phyloP scores from a whole-genome alignment of 2,888 invertebrate species.

The Gibbula magus region DNA sequence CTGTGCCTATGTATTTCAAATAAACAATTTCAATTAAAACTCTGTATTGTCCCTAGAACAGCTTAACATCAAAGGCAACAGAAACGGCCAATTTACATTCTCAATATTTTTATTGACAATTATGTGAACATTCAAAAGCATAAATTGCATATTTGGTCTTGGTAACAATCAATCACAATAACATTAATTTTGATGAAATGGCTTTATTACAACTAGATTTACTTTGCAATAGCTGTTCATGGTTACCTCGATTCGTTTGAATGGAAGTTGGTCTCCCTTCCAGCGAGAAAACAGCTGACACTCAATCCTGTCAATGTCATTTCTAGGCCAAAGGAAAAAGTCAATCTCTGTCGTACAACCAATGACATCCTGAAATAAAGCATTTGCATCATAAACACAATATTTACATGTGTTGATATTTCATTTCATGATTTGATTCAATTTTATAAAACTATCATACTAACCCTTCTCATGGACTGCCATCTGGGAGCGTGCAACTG shows the following conservation, averaged over 20 bases:
- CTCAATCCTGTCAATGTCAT: slow-evolving; percentile 71
- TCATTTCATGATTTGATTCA: too few relatives aligned
- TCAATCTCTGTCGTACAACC: slow-evolving; percentile 72
- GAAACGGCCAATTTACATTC: too few relatives aligned
- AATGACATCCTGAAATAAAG: slow-evolving; percentile 65
- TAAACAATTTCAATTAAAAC: too few relatives aligned
- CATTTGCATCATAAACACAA: neutral
- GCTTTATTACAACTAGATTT: neutral
- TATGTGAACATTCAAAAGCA: too few relatives aligned
- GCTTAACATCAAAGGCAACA: too few relatives aligned
- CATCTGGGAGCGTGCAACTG: slow-evolving; percentile 73
- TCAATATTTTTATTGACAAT: too few relatives aligned
- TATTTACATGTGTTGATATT: too few relatives aligned
- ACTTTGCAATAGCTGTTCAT: neutral
- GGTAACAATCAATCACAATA: too few relatives aligned
- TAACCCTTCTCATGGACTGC: slow-evolving; percentile 71
- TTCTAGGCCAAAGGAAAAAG: slow-evolving; percentile 73
- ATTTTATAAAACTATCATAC: neutral
- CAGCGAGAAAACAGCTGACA: slow-evolving; percentile 72
- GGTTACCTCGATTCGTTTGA: slow-evolving; percentile 67
- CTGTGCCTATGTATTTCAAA: too few relatives aligned
- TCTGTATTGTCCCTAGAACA: too few relatives aligned
- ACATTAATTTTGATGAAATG: too few relatives aligned
- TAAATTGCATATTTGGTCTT: too few relatives aligned
- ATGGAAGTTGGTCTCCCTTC: slow-evolving; percentile 69